These are phyloP conservation scores for Luehdorfia chinensis DNA, from an alignment of 1,140 invertebrate genomes.

Conservation along the genomic window DNA sequence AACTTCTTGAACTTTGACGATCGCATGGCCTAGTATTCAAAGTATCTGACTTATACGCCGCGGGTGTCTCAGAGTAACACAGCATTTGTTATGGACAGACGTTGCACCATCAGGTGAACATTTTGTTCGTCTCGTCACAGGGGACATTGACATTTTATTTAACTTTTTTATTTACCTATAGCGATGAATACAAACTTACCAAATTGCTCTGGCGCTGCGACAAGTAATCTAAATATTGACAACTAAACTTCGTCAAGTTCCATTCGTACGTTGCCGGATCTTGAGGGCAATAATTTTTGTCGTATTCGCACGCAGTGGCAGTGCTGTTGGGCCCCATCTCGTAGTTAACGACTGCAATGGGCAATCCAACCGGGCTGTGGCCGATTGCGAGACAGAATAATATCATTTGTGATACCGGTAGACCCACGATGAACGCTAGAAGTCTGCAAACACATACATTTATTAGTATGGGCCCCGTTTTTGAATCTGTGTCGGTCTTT, in stretches of 20 bases:
- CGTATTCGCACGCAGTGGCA: slow-evolving; percentile 68
- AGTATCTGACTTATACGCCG: no score
- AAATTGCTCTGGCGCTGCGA: slow-evolving; percentile 80
- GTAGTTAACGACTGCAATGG: slow-evolving; percentile 91
- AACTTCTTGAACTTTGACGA: no score
- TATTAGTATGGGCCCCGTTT: slow-evolving; percentile 7
- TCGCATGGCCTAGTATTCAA: no score
- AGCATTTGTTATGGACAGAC: no score
- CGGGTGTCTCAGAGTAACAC: no score
- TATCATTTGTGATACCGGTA: slow-evolving; percentile 95
- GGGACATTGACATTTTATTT: no score
- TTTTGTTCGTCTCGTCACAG: no score
- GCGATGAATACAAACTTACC: slow-evolving; percentile 67
- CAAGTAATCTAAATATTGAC: slow-evolving; percentile 85
- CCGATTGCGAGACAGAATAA: slow-evolving; percentile 97
- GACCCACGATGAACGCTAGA: slow-evolving; percentile 92
- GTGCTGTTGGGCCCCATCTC: slow-evolving; percentile 79
- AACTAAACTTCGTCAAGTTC: slow-evolving; percentile 83
- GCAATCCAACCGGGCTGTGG: slow-evolving; percentile 89
- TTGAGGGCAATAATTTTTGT: slow-evolving; percentile 77
- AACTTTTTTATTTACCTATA: no score
- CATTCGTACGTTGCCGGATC: slow-evolving; percentile 57
- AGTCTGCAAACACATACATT: slow-evolving; percentile 77
- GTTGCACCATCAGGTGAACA: no score
- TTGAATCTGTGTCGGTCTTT: no score